Evolutionary conservation across 2,113 vertebrate species (phyloP), one percentile per base, ranked within the genome.

Genomic region (Oenanthe melanoleuca): DNA sequence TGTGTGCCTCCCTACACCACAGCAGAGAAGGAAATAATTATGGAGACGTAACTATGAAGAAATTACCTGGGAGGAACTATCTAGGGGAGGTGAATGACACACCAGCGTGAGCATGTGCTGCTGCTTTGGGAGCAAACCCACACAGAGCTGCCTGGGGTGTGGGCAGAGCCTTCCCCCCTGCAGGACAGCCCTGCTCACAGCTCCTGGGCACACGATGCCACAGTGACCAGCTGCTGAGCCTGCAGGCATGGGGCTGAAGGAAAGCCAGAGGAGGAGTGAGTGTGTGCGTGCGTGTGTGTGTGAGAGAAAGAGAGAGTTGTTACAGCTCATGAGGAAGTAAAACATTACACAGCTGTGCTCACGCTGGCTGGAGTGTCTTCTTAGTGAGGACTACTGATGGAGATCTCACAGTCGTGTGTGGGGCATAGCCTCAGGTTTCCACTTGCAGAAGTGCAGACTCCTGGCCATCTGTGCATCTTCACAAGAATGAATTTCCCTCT

Each of bases 161-260:
- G 0, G 0, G 67, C 2, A 3, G 18, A n/a, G 47, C 1, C 4
- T 4, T 26, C 12, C 25, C 38, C 40, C 0, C 0, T 12, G 23
- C 24, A 19, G 69, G 64, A 42, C 17, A 50, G 50, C 60, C 11
- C 0, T 9, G 45, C 11, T 65, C 17, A 15, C 0, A 3, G 26
- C 38, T 67, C 40, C 72, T 29, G n/a, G 56, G 40, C 4, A 2
- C 2, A 2, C 0, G 0, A 47, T 29, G 44, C 50, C 65, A 38
- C 1, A 33, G 26, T 0, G 0, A 42, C 29, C 61, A 28, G 50
- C 6, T 34, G 49, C 56, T 44, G 73, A 80, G 53, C 11, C 3
- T 64, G n/a, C 14, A 12, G 65, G 53, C 11, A 14, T 1, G 10
- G 31, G 20, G 7, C 12, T 11, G 44, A 77, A 83, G 31, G 55